These are phyloP conservation scores for Alentia gelatinosa DNA, from an alignment of 2,888 invertebrate genomes.

Conservation along the genomic window DNA sequence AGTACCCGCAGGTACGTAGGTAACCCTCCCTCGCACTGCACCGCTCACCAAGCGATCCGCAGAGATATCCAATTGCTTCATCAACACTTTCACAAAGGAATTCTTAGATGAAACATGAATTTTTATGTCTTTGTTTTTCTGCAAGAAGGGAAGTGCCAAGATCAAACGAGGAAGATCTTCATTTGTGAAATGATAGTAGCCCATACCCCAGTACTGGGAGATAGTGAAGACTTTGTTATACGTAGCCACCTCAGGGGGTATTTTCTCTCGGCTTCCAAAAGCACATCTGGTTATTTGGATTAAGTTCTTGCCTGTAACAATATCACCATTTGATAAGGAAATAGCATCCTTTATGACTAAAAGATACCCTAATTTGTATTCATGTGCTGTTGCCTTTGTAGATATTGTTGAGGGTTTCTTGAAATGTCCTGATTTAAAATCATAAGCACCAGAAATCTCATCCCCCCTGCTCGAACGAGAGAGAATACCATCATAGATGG, in stretches of 20 bases:
- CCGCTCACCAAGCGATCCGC: background rate
- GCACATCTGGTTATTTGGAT: background rate
- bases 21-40: background rate
- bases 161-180: conserved; percentile 57
- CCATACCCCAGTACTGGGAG: conserved; percentile 53
- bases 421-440: background rate
- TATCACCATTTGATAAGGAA: background rate
- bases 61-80: background rate
- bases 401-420: background rate
- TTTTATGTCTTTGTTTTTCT: conserved; percentile 39
- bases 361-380: background rate
- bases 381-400: background rate
- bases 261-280: background rate
- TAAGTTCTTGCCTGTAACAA: background rate
- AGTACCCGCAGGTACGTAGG: background rate
- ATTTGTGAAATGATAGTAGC: conserved; percentile 25
- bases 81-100: background rate
- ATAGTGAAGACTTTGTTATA: conserved; percentile 55
- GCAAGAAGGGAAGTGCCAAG: conserved; percentile 26
- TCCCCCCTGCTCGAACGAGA: background rate
- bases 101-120: background rate
- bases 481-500: background rate
- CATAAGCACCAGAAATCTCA: background rate
- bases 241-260: background rate
- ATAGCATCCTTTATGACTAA: background rate